phyloP scores from a whole-genome alignment of 2,113 vertebrate species.

The Cheilinus undulatus region DNA sequence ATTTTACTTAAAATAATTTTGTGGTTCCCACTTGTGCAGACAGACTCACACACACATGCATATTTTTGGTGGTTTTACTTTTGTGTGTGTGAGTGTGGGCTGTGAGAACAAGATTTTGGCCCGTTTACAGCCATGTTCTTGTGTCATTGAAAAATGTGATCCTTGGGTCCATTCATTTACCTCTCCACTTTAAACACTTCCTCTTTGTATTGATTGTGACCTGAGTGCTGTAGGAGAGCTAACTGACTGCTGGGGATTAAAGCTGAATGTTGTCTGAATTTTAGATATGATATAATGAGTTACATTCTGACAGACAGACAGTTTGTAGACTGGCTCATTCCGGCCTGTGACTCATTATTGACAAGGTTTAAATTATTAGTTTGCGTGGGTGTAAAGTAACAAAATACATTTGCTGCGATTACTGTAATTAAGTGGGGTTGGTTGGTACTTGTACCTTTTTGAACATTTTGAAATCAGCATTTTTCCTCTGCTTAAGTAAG shows the following conservation, averaged over 20 bases:
- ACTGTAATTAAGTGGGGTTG: too few relatives aligned
- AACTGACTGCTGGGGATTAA: background rate
- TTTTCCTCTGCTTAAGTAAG: too few relatives aligned
- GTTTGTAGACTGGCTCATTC: background rate
- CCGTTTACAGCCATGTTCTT: background rate
- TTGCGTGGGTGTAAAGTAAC: too few relatives aligned
- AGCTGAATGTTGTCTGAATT: background rate
- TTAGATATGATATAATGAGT: background rate
- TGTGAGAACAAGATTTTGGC: constrained; percentile 32
- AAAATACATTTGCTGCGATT: too few relatives aligned
- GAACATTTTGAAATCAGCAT: too few relatives aligned
- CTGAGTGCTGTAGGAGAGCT: background rate
- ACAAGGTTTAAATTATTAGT: background rate
- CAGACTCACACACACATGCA: background rate
- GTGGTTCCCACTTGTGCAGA: constrained; percentile 7
- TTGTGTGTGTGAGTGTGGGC: constrained; percentile 6
- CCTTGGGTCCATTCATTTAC: constrained; percentile 15
- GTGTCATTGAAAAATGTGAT: background rate
- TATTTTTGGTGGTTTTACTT: constrained; percentile 12
- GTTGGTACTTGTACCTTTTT: too few relatives aligned
- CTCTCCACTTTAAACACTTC: constrained; percentile 16
- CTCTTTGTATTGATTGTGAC: constrained; percentile 15
- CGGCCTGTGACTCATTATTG: background rate
- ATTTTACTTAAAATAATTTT: background rate
- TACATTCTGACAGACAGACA: background rate